phyloP scores from a whole-genome alignment of 2,888 invertebrate genomes.

The Pachymerium ferrugineum region DNA sequence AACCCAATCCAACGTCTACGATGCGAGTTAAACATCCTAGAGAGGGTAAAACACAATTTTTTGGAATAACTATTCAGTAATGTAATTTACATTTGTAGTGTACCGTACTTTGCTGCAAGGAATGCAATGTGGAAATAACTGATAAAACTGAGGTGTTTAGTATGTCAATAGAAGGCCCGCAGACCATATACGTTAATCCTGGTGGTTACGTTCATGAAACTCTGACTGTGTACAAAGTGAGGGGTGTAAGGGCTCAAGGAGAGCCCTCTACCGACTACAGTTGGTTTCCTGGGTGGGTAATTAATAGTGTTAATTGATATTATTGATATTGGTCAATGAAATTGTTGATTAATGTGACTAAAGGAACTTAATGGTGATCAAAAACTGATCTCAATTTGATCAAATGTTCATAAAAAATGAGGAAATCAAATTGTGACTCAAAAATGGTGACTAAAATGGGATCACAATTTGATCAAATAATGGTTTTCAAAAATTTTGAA shows the following conservation, averaged over 20 bases:
- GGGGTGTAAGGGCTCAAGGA: constrained; percentile 49
- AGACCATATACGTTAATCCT: constrained; percentile 74
- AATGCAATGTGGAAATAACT: constrained; percentile 54
- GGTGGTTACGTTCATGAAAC: constrained; percentile 75
- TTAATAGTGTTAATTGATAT: not conserved
- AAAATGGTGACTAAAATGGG: no score
- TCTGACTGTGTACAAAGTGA: constrained; percentile 55
- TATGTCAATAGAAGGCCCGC: constrained; percentile 73
- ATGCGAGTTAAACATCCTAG: constrained; percentile 52
- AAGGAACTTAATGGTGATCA: not conserved
- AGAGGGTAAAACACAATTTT: constrained; percentile 42
- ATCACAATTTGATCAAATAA: no score
- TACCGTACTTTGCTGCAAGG: constrained; percentile 52
- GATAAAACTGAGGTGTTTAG: constrained; percentile 66
- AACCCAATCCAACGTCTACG: constrained; percentile 63
- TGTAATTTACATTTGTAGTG: constrained; percentile 37
- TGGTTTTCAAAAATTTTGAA: no score
- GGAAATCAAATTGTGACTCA: no score
- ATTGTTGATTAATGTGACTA: not conserved
- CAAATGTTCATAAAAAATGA: no score
- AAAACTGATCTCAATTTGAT: no score
- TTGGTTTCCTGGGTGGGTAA: constrained; percentile 76
- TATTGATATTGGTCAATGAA: not conserved
- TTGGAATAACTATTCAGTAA: not conserved
- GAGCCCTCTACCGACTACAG: constrained; percentile 64